A percentile compares a stretch with the other conserved stretches of the same genome.
These are phyloP conservation scores for Cichladusa arquata DNA, from an alignment of 2,113 vertebrate genomes.

Conservation along the genomic window DNA sequence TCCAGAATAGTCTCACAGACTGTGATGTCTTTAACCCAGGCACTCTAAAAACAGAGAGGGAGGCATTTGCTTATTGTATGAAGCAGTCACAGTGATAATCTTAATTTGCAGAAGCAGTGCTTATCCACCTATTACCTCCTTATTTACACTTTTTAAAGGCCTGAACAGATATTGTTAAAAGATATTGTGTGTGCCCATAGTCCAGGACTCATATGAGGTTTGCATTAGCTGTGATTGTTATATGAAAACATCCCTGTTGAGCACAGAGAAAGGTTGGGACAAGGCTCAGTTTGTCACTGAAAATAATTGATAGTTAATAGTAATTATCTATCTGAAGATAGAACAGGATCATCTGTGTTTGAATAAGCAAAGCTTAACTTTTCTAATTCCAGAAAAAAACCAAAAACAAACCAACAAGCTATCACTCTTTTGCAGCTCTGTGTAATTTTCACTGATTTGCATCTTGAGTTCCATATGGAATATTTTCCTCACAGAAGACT, in stretches of 20 bases:
- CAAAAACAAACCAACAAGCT: background rate
- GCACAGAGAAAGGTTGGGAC: background rate
- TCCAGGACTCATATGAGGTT: background rate
- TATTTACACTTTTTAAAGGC: background rate
- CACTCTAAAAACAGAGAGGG: background rate
- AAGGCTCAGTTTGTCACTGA: background rate
- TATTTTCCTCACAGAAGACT: background rate
- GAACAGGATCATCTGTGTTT: background rate
- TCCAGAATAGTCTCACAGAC: background rate
- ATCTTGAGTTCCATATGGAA: background rate
- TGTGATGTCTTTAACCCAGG: background rate
- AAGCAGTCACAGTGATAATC: background rate
- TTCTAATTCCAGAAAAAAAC: background rate
- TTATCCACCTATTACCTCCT: background rate
- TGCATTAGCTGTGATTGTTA: background rate
- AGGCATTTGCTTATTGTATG: background rate
- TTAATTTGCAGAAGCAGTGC: background rate
- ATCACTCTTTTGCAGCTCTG: background rate
- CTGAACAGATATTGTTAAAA: background rate
- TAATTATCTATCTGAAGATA: background rate
- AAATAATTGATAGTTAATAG: background rate
- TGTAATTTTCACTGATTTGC: background rate
- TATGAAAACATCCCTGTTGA: background rate
- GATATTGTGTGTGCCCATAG: background rate
- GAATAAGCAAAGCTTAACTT: background rate